phyloP scores from a whole-genome alignment of 2,888 invertebrate species.

The Orgyia antiqua region DNA sequence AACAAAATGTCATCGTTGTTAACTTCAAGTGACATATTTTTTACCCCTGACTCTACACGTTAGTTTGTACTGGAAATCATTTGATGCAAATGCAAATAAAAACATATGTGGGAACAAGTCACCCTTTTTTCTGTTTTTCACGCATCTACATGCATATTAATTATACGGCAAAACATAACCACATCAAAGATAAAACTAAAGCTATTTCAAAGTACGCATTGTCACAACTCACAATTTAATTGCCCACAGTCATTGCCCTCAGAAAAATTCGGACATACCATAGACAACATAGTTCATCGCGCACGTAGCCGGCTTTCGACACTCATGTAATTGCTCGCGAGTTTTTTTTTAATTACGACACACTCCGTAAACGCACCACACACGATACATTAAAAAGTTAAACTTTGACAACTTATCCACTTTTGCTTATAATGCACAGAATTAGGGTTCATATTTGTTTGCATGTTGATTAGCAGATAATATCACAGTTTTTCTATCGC shows the following conservation, averaged over 20 bases:
- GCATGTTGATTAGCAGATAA: constrained; percentile 21
- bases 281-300: constrained; percentile 31
- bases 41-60: too few species aligned
- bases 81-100: too few species aligned
- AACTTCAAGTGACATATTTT: too few species aligned
- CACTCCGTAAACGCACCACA: constrained; percentile 32
- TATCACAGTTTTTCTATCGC: constrained; percentile 35
- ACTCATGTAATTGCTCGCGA: constrained; percentile 29
- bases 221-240: constrained; percentile 9
- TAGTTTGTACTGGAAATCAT: too few species aligned
- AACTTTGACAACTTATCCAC: background rate
- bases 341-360: constrained; percentile 46
- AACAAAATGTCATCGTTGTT: too few species aligned
- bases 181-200: background rate
- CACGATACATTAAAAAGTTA: constrained; percentile 24
- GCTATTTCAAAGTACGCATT: background rate
- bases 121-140: too few species aligned
- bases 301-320: constrained; percentile 32
- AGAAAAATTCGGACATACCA: constrained; percentile 35
- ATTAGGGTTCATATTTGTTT: constrained; percentile 10
- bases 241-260: constrained; percentile 31
- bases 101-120: too few species aligned
- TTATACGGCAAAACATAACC: background rate
- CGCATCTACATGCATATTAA: too few species aligned
- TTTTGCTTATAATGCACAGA: background rate